Conservation (phyloP, 2,888 invertebrate species). For the Agriotes lineatus region DNA sequence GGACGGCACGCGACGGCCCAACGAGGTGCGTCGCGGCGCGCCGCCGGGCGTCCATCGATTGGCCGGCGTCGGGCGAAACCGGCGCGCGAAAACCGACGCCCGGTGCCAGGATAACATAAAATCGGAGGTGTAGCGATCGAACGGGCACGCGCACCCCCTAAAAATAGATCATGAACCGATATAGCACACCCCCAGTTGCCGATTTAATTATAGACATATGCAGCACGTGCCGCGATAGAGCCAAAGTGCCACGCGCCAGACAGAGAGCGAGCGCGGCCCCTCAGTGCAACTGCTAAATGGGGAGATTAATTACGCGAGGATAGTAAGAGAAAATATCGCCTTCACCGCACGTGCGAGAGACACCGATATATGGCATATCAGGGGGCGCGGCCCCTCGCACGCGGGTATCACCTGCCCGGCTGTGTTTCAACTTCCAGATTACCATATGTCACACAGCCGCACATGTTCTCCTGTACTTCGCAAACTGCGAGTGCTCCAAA, state of each 20-base stretch:
- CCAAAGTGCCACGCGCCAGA: conserved; percentile 7
- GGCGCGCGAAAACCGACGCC: conserved; percentile 60
- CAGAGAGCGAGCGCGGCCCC: conserved; percentile 17
- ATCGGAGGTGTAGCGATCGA: conserved; percentile 43
- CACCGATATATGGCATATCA: conserved; percentile 7
- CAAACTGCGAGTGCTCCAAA: too few relatives aligned
- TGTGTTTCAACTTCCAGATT: conserved; percentile 12
- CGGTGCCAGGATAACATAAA: conserved; percentile 57
- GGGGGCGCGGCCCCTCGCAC: conserved; percentile 15
- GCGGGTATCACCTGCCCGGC: conserved; percentile 23
- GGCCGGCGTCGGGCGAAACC: conserved; percentile 56
- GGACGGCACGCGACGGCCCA: conserved; percentile 35
- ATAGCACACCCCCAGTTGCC: conserved; percentile 48
- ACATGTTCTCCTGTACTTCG: conserved; percentile 10
- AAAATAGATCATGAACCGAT: conserved; percentile 59
- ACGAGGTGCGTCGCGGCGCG: conserved; percentile 61
- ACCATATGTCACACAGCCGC: neutral
- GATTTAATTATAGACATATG: conserved; percentile 52
- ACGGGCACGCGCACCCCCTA: conserved; percentile 57
- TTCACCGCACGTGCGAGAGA: conserved; percentile 35
- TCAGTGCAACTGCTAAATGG: conserved; percentile 2
- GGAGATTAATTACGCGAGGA: conserved; percentile 30
- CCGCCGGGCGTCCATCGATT: conserved; percentile 64
- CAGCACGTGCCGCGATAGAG: conserved; percentile 39
- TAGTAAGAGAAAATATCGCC: conserved; percentile 28